phyloP scores from a whole-genome alignment of 2,888 invertebrate species.

The Catonia carolina region DNA sequence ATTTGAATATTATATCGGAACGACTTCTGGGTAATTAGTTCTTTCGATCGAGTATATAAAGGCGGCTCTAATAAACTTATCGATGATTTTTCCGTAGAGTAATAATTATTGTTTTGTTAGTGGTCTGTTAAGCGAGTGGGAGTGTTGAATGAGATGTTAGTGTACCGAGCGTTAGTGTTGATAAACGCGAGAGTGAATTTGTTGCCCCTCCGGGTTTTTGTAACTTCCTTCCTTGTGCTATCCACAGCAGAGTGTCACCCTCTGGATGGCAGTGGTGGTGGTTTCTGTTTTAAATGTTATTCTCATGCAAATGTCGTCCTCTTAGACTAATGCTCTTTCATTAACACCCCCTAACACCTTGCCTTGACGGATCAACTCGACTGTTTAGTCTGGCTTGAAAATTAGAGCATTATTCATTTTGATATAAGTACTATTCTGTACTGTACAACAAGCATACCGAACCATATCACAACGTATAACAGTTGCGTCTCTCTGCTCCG shows the following conservation, averaged over 20 bases:
- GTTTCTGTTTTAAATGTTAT: slow-evolving; percentile 26
- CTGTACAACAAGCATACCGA: too few species aligned
- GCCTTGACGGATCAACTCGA: slow-evolving; percentile 6
- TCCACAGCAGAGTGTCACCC: background rate
- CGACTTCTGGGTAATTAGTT: too few species aligned
- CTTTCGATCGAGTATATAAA: too few species aligned
- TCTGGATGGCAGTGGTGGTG: slow-evolving; percentile 19
- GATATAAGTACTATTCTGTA: too few species aligned
- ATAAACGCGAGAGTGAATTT: background rate
- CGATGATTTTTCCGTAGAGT: background rate
- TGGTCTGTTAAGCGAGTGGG: background rate
- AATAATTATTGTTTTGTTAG: background rate
- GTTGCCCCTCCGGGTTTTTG: background rate
- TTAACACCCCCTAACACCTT: slow-evolving; percentile 25
- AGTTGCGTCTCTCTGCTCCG: too few species aligned
- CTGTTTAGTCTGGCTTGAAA: too few species aligned
- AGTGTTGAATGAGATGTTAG: background rate
- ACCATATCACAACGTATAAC: too few species aligned
- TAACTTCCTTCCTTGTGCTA: slow-evolving; percentile 3
- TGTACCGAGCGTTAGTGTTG: background rate
- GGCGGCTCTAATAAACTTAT: too few species aligned
- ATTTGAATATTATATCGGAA: too few species aligned
- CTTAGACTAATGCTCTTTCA: slow-evolving; percentile 32
- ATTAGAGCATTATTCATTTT: too few species aligned
- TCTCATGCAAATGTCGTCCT: slow-evolving; percentile 28